phyloP scores from a whole-genome alignment of 2,888 invertebrate genomes.

The Drosophila prostipennis region DNA sequence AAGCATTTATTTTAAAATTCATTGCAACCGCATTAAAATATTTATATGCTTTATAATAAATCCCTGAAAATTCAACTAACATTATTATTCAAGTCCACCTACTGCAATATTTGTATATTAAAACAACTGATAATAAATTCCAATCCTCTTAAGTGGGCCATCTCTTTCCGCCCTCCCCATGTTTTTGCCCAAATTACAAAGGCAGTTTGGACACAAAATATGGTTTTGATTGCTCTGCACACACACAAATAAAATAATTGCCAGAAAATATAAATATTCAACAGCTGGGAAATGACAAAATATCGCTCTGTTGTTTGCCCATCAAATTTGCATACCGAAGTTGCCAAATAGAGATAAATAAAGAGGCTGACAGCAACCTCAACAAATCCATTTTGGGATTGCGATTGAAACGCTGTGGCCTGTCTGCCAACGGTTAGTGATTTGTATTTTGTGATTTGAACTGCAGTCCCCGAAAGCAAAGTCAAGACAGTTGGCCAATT shows the following conservation, averaged over 20 bases:
- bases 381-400: constrained; percentile 34
- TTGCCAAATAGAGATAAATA: constrained; percentile 21
- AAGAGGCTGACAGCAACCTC: constrained; percentile 31
- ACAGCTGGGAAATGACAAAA: constrained; percentile 17
- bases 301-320: constrained; percentile 29
- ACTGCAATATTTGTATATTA: constrained; percentile 5
- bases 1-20: no score
- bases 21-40: no score
- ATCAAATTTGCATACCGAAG: constrained; percentile 41
- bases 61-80: constrained; percentile 1
- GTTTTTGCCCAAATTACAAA: constrained; percentile 1
- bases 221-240: constrained; percentile 14
- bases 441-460: constrained; percentile 24
- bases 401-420: constrained; percentile 1
- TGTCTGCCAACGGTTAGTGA: constrained; percentile 43
- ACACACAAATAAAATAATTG: constrained; percentile 26
- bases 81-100: constrained; percentile 9
- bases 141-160: constrained; percentile 14
- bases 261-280: constrained; percentile 36
- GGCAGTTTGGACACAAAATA: constrained; percentile 10
- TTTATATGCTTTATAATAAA: no score
- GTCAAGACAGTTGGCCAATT: constrained; percentile 16
- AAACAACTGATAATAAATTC: constrained; percentile 7
- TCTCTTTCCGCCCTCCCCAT: not conserved
- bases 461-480: constrained; percentile 5